These are phyloP conservation scores for Enteromius mattozi DNA, from an alignment of 2,797 vertebrate genomes.

Conservation along the genomic window DNA sequence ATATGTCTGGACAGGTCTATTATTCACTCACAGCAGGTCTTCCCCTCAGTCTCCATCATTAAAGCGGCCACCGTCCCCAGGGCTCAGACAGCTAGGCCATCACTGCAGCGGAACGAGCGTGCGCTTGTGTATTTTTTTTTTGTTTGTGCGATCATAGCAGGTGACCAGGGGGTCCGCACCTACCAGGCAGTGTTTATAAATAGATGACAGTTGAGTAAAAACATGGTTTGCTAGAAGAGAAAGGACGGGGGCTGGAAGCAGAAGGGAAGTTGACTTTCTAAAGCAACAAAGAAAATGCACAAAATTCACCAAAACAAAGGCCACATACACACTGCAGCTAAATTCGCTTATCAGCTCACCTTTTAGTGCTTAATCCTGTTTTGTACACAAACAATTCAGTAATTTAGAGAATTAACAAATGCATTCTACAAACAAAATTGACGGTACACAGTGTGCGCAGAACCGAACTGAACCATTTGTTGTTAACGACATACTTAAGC, in stretches of 20 bases:
- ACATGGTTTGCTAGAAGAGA: constrained; percentile 8
- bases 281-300: neutral
- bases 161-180: constrained; percentile 28
- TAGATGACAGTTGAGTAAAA: constrained; percentile 51
- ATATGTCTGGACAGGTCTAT: constrained; percentile 44
- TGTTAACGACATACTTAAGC: neutral
- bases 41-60: constrained; percentile 48
- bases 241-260: neutral
- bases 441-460: neutral
- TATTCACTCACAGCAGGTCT: constrained; percentile 49
- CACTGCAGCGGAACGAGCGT: constrained; percentile 23
- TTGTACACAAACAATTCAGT: neutral
- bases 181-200: constrained; percentile 38
- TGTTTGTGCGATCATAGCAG: constrained; percentile 15
- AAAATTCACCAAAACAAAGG: neutral
- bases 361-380: neutral
- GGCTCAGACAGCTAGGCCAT: constrained; percentile 42
- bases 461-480: neutral
- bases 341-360: neutral
- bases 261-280: constrained; percentile 2
- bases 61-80: constrained; percentile 41
- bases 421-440: neutral
- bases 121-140: constrained; percentile 14
- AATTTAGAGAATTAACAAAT: neutral
- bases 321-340: neutral